Conservation (phyloP, 1,140 invertebrate genomes). For the Charaxes varanes region DNA sequence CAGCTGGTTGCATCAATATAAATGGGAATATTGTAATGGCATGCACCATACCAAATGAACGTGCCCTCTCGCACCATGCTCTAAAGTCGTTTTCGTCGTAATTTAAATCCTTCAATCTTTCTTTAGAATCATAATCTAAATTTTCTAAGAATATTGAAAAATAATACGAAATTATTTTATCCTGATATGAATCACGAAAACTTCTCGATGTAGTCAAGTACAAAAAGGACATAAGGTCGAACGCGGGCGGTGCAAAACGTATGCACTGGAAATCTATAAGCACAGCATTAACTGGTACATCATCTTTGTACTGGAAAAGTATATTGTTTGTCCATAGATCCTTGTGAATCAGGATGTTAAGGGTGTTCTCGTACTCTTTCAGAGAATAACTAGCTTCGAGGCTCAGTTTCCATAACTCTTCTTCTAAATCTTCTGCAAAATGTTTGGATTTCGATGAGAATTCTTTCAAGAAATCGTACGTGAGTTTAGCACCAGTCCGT, state of each 20-base stretch:
- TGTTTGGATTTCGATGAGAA: slow-evolving; percentile 33
- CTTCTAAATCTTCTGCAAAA: slow-evolving; percentile 28
- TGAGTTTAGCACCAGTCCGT: slow-evolving; percentile 34
- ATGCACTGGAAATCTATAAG: slow-evolving; percentile 65
- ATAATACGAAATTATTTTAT: slow-evolving; percentile 43
- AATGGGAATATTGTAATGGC: slow-evolving; percentile 39
- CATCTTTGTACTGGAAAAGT: slow-evolving; percentile 57
- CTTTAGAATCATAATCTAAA: slow-evolving; percentile 30
- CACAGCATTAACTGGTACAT: slow-evolving; percentile 39
- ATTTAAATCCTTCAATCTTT: slow-evolving; percentile 28
- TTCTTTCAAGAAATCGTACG: slow-evolving; percentile 29
- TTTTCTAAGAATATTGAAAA: slow-evolving; percentile 39
- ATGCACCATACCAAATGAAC: slow-evolving; percentile 35
- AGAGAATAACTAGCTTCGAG: slow-evolving; percentile 36
- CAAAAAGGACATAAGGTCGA: slow-evolving; percentile 58
- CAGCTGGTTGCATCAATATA: slow-evolving; percentile 37
- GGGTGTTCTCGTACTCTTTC: slow-evolving; percentile 29
- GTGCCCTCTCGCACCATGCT: slow-evolving; percentile 32
- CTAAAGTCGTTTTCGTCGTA: slow-evolving; percentile 33
- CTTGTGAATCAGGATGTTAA: slow-evolving; percentile 68
- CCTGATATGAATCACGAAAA: slow-evolving; percentile 45
- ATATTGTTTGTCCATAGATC: slow-evolving; percentile 74
- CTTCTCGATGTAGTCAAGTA: slow-evolving; percentile 50
- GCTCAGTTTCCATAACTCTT: slow-evolving; percentile 23
- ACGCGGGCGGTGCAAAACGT: slow-evolving; percentile 60